Evolutionary conservation across 2,113 vertebrate genomes (phyloP).

Genomic region (Eolophus roseicapilla): DNA sequence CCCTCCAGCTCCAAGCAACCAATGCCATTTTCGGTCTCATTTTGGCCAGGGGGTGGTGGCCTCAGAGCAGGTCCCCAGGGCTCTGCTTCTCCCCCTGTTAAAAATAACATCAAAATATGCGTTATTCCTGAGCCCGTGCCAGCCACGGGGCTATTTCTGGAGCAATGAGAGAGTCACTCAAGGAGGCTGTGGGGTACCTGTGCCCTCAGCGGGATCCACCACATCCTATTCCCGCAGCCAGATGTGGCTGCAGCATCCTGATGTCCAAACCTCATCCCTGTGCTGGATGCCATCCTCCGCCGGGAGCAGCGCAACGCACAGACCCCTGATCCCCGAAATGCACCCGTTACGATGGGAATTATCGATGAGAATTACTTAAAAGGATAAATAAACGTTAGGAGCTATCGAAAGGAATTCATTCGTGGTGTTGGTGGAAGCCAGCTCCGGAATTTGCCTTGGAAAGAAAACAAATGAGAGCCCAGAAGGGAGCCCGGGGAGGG

Average conservation of each 20-base stretch:
- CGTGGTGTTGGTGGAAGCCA: background rate
- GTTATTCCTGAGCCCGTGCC: background rate
- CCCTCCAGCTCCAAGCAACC: background rate
- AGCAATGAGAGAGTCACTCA: background rate
- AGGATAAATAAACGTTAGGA: background rate
- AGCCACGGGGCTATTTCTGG: background rate
- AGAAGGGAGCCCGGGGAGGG: background rate
- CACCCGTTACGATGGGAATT: background rate
- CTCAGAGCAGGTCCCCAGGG: background rate
- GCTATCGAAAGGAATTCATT: background rate
- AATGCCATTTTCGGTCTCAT: background rate
- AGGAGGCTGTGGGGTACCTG: fast-evolving
- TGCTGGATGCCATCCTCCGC: background rate
- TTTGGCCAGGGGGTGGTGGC: background rate
- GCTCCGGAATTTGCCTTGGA: background rate
- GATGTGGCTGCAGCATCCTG: background rate
- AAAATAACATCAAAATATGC: background rate
- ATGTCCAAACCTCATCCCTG: background rate
- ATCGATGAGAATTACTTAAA: background rate
- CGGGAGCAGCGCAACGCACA: fast-evolving
- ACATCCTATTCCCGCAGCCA: fast-evolving
- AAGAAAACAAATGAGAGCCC: background rate
- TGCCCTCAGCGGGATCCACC: fast-evolving
- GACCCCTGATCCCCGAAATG: background rate
- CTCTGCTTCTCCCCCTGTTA: background rate